Base-by-base conservation (phyloP, 2,113 vertebrate genomes). In the Rousettus leschenaultii region DNA sequence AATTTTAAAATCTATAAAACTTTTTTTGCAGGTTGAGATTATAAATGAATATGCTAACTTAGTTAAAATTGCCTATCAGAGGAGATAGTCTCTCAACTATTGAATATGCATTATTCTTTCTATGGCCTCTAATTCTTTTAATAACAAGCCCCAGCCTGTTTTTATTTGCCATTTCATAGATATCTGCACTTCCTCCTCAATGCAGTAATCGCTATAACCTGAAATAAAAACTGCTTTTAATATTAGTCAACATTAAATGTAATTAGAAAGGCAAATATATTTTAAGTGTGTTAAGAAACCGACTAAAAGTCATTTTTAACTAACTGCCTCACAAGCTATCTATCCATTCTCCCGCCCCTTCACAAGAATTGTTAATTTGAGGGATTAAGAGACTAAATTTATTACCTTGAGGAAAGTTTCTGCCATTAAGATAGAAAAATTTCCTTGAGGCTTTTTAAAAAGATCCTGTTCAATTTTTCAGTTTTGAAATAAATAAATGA, bases 241-340 rank as follows among this genome's bases (percentile, higher is more conserved):
- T 55, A 83, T 83, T 71, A 91, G 26, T 5, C 30, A 85, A 79
- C 4, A 24, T 87, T 89, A 55, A 94, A 80, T 51, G 15, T n/a
- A 95, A 77, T 73, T 75, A 91, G 28, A 61, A 91, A 93, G 59
- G 51, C 19, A 88, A 87, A 95, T 61, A 63, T 30, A 87, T 71
- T 85, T 45, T 74, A 86, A 38, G 38, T 59, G 65, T 86, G 80
- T 93, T 84, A 74, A 95, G 65, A 86, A 86, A 85, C 2, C 33
- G 86, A 83, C 12, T 91, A 63, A 93, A 85, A 87, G 77, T 70
- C 6, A 55, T 26, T 84, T 66, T 71, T 11, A 35, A 35, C 53
- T 85, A 93, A 94, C 5, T 30, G 30, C 10, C 38, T 90, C 33
- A 59, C n/a, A 24, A 66, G 68, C 35, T 53, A 75, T 38, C 35